These are phyloP conservation scores for Oreotrochilus melanogaster DNA, from an alignment of 2,113 vertebrate species.

Conservation along the genomic window DNA sequence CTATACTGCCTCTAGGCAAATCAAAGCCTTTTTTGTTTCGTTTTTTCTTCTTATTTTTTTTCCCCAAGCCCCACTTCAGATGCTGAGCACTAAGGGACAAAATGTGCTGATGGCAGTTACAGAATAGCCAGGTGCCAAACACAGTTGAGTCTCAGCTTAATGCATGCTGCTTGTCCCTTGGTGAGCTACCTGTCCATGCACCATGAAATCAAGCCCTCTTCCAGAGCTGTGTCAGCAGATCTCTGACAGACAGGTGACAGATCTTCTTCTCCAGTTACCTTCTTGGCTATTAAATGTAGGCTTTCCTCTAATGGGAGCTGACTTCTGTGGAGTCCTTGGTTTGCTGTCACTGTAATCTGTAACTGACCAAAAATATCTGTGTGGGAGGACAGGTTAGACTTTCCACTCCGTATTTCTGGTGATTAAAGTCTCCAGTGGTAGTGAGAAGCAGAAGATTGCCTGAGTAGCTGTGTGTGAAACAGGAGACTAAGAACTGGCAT, in stretches of 20 bases:
- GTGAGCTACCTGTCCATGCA: fast-evolving
- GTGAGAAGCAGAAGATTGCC: background rate
- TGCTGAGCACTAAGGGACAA: background rate
- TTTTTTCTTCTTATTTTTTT: background rate
- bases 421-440: background rate
- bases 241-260: background rate
- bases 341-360: background rate
- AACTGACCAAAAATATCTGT: background rate
- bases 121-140: background rate
- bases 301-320: background rate
- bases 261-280: constrained; percentile 13
- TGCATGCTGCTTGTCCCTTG: fast-evolving
- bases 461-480: constrained; percentile 9
- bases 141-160: background rate
- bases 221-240: background rate
- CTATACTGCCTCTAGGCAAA: background rate
- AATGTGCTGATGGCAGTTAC: background rate
- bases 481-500: background rate
- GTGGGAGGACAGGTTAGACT: constrained; percentile 3
- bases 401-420: constrained; percentile 7
- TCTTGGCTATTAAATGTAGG: background rate
- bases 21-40: background rate
- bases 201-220: background rate
- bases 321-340: background rate
- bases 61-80: background rate